Percentiles rank a stretch among this genome's conserved stretches.
These are phyloP conservation scores for Sciurus carolinensis DNA, from an alignment of 2,797 vertebrate species.

Conservation along the genomic window DNA sequence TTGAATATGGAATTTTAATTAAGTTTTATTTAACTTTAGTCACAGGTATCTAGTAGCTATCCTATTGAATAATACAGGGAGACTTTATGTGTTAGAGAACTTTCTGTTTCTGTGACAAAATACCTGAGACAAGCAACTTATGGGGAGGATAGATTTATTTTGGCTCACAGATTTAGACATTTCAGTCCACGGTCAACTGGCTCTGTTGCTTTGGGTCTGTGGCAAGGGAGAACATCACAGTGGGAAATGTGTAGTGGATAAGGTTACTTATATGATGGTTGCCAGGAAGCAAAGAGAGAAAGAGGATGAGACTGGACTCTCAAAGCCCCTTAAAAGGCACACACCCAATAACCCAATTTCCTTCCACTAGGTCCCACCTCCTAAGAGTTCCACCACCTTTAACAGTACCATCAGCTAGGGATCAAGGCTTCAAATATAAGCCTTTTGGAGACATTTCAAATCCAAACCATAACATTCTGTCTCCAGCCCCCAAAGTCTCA, in stretches of 20 bases:
- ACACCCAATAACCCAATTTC: not conserved
- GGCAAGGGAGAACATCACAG: too few relatives aligned
- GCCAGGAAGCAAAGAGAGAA: not conserved
- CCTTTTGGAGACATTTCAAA: not conserved
- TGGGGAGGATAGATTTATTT: not conserved
- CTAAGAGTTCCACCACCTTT: not conserved
- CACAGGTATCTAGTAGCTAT: not conserved
- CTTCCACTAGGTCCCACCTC: not conserved
- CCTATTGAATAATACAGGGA: not conserved
- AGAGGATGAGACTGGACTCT: not conserved
- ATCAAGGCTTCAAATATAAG: not conserved
- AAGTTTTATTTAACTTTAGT: constrained; percentile 5
- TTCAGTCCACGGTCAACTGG: not conserved
- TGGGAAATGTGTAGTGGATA: not conserved
- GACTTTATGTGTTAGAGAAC: not conserved
- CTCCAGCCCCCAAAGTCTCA: not conserved
- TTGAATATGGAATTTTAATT: constrained; percentile 12
- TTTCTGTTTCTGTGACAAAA: not conserved
- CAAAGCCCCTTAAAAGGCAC: too few relatives aligned
- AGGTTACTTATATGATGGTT: not conserved
- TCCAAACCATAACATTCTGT: not conserved
- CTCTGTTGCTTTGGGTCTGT: not conserved
- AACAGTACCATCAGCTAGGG: not conserved
- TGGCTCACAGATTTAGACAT: not conserved
- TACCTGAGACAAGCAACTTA: not conserved